Evolutionary conservation across 2,113 vertebrate genomes (phyloP).

Genomic region (Eidolon helvum): DNA sequence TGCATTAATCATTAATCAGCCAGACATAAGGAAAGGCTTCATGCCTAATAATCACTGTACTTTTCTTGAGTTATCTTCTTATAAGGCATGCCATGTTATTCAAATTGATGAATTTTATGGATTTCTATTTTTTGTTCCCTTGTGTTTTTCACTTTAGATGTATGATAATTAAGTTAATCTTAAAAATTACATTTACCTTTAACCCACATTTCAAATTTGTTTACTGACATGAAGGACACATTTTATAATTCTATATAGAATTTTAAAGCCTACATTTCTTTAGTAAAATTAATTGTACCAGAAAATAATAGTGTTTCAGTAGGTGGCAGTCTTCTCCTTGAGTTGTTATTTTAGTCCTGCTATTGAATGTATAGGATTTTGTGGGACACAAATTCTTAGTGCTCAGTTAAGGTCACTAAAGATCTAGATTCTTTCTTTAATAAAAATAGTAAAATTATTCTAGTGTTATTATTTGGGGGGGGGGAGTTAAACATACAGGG

Average conservation of each 20-base stretch:
- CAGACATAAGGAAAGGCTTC: constrained; percentile 73
- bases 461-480: neutral
- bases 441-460: neutral
- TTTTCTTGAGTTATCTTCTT: constrained; percentile 72
- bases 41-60: constrained; percentile 81
- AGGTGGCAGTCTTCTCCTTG: constrained; percentile 84
- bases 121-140: constrained; percentile 13
- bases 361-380: constrained; percentile 26
- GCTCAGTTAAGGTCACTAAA: constrained; percentile 9
- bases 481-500: neutral
- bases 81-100: constrained; percentile 43
- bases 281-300: neutral
- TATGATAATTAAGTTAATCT: constrained; percentile 26
- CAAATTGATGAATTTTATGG: constrained; percentile 6
- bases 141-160: neutral
- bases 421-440: constrained; percentile 19
- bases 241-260: neutral
- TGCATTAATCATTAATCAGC: constrained; percentile 77
- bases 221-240: neutral
- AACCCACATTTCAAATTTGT: constrained; percentile 43
- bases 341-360: constrained; percentile 47
- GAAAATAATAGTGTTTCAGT: constrained; percentile 70
- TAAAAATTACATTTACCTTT: constrained; percentile 53
- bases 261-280: constrained; percentile 44
- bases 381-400: constrained; percentile 6